Percentiles rank a stretch among this genome's conserved stretches.
These are phyloP conservation scores for Miltochrista miniata DNA, from an alignment of 2,888 invertebrate genomes.

Conservation along the genomic window DNA sequence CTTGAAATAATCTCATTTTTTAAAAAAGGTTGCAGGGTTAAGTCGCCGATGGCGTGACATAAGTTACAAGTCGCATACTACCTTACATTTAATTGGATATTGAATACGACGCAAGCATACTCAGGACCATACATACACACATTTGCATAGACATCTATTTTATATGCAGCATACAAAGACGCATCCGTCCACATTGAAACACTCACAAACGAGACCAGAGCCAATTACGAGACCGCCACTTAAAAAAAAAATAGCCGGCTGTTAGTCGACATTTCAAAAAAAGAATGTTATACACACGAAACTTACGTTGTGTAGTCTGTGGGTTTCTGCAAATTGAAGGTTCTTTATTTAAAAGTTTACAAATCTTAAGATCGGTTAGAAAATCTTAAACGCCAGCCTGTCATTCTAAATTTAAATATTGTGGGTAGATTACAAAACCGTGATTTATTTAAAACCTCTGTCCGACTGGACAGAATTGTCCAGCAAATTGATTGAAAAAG, in stretches of 20 bases:
- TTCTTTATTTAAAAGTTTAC: background rate
- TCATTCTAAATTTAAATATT: background rate
- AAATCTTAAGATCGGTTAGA: background rate
- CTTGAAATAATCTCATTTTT: conserved; percentile 31
- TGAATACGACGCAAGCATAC: conserved; percentile 63
- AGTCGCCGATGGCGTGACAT: conserved; percentile 10
- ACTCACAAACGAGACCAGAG: conserved; percentile 44
- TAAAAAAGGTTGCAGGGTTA: conserved; percentile 13
- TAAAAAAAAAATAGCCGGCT: conserved; percentile 7
- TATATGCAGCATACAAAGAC: conserved; percentile 27
- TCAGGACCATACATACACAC: conserved; percentile 35
- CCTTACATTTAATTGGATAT: conserved; percentile 53
- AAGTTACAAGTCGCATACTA: conserved; percentile 40
- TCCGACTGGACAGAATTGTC: conserved; percentile 46
- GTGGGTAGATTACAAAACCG: background rate
- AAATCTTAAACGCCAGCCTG: background rate
- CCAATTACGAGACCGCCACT: conserved; percentile 44
- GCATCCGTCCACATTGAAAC: conserved; percentile 43
- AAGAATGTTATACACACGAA: background rate
- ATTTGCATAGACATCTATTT: conserved; percentile 38
- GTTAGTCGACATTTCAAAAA: background rate
- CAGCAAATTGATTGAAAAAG: conserved; percentile 47
- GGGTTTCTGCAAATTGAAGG: background rate
- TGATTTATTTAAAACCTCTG: conserved; percentile 17
- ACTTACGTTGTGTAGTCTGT: background rate